These are phyloP conservation scores for Lycaena phlaeas DNA, from an alignment of 2,888 invertebrate species.

Conservation along the genomic window DNA sequence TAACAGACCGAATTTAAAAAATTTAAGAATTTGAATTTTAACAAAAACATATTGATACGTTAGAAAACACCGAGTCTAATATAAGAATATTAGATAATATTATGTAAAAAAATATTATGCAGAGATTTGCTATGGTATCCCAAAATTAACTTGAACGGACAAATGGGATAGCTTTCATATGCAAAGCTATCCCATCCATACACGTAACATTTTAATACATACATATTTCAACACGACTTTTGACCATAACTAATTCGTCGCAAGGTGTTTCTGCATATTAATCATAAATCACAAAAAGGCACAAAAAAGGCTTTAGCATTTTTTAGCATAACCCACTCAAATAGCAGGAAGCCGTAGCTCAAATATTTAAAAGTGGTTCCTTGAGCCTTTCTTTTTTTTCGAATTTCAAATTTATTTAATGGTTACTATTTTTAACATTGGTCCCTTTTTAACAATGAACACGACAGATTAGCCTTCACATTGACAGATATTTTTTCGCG, in stretches of 20 bases:
- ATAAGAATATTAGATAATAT: too few relatives aligned
- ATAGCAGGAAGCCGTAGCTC: slow-evolving; percentile 70
- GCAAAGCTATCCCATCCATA: neutral
- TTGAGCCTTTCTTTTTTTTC: slow-evolving; percentile 36
- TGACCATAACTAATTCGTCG: slow-evolving; percentile 29
- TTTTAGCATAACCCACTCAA: slow-evolving; percentile 69
- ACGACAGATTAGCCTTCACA: slow-evolving; percentile 60
- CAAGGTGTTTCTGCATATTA: slow-evolving; percentile 21
- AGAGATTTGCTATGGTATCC: too few relatives aligned
- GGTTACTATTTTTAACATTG: slow-evolving; percentile 60
- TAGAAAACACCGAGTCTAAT: too few relatives aligned
- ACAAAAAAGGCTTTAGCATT: slow-evolving; percentile 39
- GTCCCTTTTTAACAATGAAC: slow-evolving; percentile 57
- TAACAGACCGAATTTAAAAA: too few relatives aligned
- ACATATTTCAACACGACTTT: slow-evolving; percentile 16
- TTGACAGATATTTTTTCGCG: slow-evolving; percentile 56
- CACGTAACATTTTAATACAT: slow-evolving; percentile 3
- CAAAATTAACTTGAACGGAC: neutral
- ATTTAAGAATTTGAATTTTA: too few relatives aligned
- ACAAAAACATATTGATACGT: too few relatives aligned
- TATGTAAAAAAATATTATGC: too few relatives aligned
- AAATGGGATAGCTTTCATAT: neutral
- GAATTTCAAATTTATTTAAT: slow-evolving; percentile 66
- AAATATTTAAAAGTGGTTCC: slow-evolving; percentile 67
- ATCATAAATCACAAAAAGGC: slow-evolving; percentile 39